phyloP scores from a whole-genome alignment of 1,140 invertebrate species.

The Musca domestica region DNA sequence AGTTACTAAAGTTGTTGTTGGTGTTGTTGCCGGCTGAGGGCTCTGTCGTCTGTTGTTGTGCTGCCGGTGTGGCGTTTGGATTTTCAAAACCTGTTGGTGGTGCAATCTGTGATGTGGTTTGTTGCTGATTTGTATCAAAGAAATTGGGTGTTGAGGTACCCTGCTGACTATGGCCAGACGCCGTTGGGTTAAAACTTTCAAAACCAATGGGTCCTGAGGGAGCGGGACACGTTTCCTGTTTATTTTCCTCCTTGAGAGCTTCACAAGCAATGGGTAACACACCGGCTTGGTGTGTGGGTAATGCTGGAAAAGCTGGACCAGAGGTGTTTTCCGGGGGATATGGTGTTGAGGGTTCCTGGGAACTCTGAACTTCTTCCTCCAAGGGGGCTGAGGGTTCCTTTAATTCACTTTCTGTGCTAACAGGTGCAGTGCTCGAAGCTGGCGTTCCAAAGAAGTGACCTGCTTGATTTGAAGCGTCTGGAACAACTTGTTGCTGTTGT shows the following conservation, averaged over 20 bases:
- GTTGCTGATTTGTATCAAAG: too few relatives aligned
- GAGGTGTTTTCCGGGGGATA: not conserved
- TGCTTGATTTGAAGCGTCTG: not conserved
- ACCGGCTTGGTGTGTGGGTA: slow-evolving; percentile 9
- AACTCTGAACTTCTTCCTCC: not conserved
- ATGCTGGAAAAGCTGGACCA: slow-evolving; percentile 20
- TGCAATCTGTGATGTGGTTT: not conserved
- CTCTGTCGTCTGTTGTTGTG: slow-evolving; percentile 1
- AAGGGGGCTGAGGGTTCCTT: not conserved
- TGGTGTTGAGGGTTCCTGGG: not conserved
- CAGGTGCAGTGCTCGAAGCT: not conserved
- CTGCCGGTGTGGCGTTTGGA: not conserved
- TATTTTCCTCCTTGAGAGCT: not conserved
- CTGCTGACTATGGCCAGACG: not conserved
- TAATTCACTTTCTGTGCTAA: not conserved
- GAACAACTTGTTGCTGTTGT: not conserved
- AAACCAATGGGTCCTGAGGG: not conserved
- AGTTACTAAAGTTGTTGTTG: slow-evolving; percentile 24
- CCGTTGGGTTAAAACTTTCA: not conserved
- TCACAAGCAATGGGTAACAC: too few relatives aligned
- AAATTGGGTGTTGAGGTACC: not conserved
- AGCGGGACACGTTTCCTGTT: not conserved
- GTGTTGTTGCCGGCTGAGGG: not conserved
- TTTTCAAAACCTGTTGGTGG: slow-evolving; percentile 40
- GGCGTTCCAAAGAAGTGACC: not conserved